Base-by-base conservation (phyloP, 2,888 invertebrate species). In the Melinopterus prodromus region DNA sequence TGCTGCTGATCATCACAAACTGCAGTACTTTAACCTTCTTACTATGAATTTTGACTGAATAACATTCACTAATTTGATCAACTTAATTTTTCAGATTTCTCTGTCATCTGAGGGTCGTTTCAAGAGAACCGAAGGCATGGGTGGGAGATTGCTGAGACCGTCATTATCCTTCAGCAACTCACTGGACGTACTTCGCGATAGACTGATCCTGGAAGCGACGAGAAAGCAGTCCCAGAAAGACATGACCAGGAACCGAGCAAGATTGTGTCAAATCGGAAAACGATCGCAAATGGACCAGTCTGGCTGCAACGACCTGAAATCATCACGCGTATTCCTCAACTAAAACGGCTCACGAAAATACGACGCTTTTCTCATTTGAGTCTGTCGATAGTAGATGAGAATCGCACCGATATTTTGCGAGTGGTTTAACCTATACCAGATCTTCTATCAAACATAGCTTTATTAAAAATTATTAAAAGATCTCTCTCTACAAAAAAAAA, bases 111-210 rank as follows among this genome's bases (percentile, higher is more conserved):
- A 82, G 71, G 82, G 80, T 7, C 81, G 83, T 72, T 82, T 80
- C 79, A 84, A 84, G 79, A 78, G 83, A 70, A 80, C 80, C 69
- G 79, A 79, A 69, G 78, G 79, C 12, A 70, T 77, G 72, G 79
- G 75, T 69, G 77, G 79, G 26, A 72, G 79, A 76, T 71, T 80
- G 38, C 77, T 74, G 16, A 92, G 92, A 88, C 93, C 93, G 6
- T 95, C 95, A 14, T 90, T 97, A 84, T 97, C 97, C 83, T 96
- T 97, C 90, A 95, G 95, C 86, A 96, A 96, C 90, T 95, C 97
- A 0, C 90, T 97, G 91, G 97, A 97, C 88, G 96, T 97, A 77
- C 91, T 97, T 72, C 93, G 97, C 83, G 94, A 96, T 88, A 92
- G 96, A 86, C 92, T 96, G 76, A 89, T 96, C 83, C 90, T 96